Conservation (phyloP, 1,140 invertebrate genomes). For the Sminthurinus signatus region DNA sequence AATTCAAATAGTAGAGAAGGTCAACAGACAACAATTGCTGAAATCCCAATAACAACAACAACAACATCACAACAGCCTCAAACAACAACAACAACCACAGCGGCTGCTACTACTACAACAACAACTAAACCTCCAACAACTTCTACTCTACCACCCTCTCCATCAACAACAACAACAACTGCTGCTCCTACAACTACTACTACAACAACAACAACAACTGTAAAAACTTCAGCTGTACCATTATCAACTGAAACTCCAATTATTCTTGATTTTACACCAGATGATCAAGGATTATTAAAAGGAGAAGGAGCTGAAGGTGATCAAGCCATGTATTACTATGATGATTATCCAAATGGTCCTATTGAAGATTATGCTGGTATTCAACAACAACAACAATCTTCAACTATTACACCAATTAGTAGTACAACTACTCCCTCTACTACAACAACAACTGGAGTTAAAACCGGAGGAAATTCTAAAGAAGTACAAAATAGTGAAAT, state of each 20-base stretch:
- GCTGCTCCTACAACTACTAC: neutral
- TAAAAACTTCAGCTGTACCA: neutral
- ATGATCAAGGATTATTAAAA: neutral
- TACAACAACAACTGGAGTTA: too few relatives aligned
- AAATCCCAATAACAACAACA: conserved; percentile 4
- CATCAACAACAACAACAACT: neutral
- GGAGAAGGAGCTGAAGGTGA: neutral
- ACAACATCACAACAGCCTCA: conserved; percentile 8
- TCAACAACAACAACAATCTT: neutral
- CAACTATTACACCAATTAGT: too few relatives aligned
- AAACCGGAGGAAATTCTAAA: too few relatives aligned
- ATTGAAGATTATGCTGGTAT: neutral
- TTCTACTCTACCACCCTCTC: neutral
- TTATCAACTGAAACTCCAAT: too few relatives aligned
- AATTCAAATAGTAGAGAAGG: neutral
- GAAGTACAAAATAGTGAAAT: too few relatives aligned
- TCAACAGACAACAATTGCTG: neutral
- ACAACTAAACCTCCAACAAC: conserved; percentile 15
- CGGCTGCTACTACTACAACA: conserved; percentile 4
- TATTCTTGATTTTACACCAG: neutral
- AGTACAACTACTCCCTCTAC: too few relatives aligned
- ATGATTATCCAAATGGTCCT: conserved; percentile 5
- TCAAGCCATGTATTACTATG: neutral
- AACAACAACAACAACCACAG: conserved; percentile 11
- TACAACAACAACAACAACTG: neutral